These are phyloP conservation scores for Gnathonemus echidnorhynchus DNA, from an alignment of 2,113 vertebrate genomes.

Conservation along the genomic window DNA sequence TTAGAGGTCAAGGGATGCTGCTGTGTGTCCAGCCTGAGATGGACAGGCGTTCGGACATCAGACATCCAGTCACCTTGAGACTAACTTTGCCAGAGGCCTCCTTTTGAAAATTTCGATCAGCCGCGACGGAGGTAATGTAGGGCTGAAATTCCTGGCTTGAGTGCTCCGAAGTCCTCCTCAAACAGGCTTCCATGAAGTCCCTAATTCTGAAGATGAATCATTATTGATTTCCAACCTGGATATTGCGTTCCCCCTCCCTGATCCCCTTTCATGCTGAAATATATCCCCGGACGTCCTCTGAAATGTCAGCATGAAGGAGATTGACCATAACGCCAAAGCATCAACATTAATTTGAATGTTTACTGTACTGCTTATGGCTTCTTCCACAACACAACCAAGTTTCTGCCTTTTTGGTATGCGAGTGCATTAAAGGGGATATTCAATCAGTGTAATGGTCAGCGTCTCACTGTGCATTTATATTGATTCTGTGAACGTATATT, in stretches of 20 bases:
- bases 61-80: slow-evolving; percentile 5
- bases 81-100: background rate
- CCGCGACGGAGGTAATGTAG: background rate
- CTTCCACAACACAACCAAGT: slow-evolving; percentile 28
- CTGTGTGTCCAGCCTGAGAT: background rate
- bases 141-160: background rate
- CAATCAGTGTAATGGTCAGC: slow-evolving; percentile 40
- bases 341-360: slow-evolving; percentile 24
- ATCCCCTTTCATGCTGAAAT: slow-evolving; percentile 13
- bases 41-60: slow-evolving; percentile 18
- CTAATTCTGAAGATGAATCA: slow-evolving; percentile 7
- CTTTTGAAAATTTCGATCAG: background rate
- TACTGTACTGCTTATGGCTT: slow-evolving; percentile 11
- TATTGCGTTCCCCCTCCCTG: background rate
- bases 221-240: slow-evolving; percentile 9
- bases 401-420: slow-evolving; percentile 28
- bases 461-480: slow-evolving; percentile 39
- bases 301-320: slow-evolving; percentile 4
- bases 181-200: background rate
- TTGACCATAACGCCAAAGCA: slow-evolving; percentile 17
- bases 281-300: background rate
- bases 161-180: background rate
- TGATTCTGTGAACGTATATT: slow-evolving; percentile 47
- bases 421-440: slow-evolving; percentile 37
- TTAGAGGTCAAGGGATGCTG: background rate